Conservation (phyloP, 1,140 invertebrate species). For the Papilio polyxenes region DNA sequence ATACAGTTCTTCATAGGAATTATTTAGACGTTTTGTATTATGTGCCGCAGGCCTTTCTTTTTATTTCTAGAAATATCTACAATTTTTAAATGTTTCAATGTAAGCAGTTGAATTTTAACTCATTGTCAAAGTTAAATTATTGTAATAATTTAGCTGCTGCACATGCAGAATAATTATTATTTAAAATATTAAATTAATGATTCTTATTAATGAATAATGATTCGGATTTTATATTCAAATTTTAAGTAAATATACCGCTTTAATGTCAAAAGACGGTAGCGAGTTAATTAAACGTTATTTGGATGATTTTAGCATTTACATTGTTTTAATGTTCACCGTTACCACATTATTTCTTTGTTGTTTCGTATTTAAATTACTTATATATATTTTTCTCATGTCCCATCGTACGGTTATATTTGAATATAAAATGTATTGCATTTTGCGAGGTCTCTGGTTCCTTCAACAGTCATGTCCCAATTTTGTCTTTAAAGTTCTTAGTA, state of each 20-base stretch:
- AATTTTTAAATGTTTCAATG: not conserved
- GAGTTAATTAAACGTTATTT: constrained; percentile 35
- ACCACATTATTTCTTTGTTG: constrained; percentile 32
- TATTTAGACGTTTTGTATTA: constrained; percentile 2
- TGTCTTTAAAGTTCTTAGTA: too few relatives aligned
- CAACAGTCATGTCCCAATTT: too few relatives aligned
- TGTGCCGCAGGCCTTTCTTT: not conserved
- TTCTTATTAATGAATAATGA: not conserved
- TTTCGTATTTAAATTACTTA: not conserved
- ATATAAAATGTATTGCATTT: not conserved
- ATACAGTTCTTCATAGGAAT: not conserved
- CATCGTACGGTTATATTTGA: not conserved
- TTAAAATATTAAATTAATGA: not conserved
- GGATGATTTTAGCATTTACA: constrained; percentile 34
- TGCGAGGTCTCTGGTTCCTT: too few relatives aligned
- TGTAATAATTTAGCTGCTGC: not conserved
- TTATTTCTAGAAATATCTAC: too few relatives aligned
- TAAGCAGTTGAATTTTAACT: not conserved
- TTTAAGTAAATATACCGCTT: not conserved
- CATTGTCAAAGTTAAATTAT: not conserved
- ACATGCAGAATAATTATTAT: not conserved
- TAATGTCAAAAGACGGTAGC: constrained; percentile 34
- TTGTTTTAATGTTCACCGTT: constrained; percentile 34
- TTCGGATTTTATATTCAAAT: constrained; percentile 18
- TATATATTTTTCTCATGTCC: not conserved